phyloP scores from a whole-genome alignment of 2,113 vertebrate species.

The Furnarius figulus region DNA sequence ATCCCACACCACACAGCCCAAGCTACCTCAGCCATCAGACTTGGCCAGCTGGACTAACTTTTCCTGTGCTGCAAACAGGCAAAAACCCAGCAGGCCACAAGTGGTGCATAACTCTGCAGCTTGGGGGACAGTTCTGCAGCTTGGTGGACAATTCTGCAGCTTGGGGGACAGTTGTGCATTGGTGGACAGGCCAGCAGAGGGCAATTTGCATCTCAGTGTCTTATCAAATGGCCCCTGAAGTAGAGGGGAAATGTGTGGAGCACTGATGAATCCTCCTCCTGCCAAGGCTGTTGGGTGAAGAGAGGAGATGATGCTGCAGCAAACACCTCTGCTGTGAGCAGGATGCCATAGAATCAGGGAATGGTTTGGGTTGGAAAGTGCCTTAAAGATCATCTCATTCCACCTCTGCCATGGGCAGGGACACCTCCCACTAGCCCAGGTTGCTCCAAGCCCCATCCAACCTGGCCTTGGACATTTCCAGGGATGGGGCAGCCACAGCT shows the following conservation, averaged over 20 bases:
- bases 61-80: not conserved
- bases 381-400: not conserved
- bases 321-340: not conserved
- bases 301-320: too few relatives aligned
- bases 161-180: too few relatives aligned
- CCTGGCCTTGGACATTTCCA: not conserved
- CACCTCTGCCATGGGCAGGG: not conserved
- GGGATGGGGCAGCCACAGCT: not conserved
- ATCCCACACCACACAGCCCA: not conserved
- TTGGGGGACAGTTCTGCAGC: not conserved
- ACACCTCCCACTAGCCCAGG: not conserved
- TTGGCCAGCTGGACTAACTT: not conserved
- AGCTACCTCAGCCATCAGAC: not conserved
- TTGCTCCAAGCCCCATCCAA: rapidly evolving
- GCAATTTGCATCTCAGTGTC: too few relatives aligned
- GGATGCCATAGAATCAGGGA: not conserved
- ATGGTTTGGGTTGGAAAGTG: not conserved
- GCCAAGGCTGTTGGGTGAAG: too few relatives aligned
- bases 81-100: not conserved
- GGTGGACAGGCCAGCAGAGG: too few relatives aligned
- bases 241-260: too few relatives aligned
- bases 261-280: too few relatives aligned
- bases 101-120: too few relatives aligned
- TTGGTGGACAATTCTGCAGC: too few relatives aligned
- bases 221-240: too few relatives aligned